phyloP scores from a whole-genome alignment of 2,797 vertebrate species.

The Cercopithecus petaurista region DNA sequence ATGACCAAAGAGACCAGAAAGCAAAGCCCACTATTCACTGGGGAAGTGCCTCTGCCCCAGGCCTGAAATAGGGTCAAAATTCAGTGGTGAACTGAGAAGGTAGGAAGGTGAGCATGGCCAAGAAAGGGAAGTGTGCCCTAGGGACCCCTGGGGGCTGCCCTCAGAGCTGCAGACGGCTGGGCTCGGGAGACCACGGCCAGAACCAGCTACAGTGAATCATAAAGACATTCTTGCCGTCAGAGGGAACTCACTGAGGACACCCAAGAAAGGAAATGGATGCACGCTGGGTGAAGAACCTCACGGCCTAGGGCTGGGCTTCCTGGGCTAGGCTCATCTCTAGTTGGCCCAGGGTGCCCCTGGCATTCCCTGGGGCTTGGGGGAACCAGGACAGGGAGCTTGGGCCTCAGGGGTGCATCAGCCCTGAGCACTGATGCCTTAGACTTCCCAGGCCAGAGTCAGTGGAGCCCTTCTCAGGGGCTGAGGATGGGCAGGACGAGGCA shows the following conservation, averaged over 20 bases:
- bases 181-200: neutral
- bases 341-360: neutral
- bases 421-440: neutral
- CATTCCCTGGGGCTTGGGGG: neutral
- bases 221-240: slow-evolving; percentile 57
- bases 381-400: neutral
- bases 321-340: neutral
- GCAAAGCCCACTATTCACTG: neutral
- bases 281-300: neutral
- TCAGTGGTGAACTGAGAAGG: neutral
- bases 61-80: neutral
- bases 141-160: neutral
- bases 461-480: neutral
- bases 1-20: neutral
- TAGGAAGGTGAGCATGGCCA: neutral
- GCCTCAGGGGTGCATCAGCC: neutral
- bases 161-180: neutral
- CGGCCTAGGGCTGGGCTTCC: neutral
- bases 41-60: neutral
- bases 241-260: slow-evolving; percentile 42
- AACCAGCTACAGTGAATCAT: slow-evolving; percentile 50
- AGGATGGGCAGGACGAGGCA: neutral
- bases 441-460: neutral
- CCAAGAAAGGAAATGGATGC: slow-evolving; percentile 58
- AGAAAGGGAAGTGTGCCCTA: neutral